These are phyloP conservation scores for Nothura maculosa DNA, from an alignment of 2,797 vertebrate genomes.

Conservation along the genomic window DNA sequence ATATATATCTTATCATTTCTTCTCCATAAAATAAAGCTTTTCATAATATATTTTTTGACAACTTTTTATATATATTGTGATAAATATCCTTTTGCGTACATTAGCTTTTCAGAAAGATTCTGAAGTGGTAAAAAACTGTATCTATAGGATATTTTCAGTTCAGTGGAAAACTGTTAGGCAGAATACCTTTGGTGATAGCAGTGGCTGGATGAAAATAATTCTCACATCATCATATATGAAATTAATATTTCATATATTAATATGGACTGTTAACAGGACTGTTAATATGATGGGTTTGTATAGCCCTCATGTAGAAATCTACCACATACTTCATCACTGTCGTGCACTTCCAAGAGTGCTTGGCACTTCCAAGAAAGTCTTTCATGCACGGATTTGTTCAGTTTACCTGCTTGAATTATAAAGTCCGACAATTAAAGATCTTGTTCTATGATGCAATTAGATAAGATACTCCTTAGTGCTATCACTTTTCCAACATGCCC, in stretches of 20 bases:
- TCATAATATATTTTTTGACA: not conserved
- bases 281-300: not conserved
- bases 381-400: not conserved
- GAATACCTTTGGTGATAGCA: not conserved
- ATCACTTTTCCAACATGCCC: not conserved
- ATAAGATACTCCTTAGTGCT: accelerated
- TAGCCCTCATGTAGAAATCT: not conserved
- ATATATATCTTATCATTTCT: not conserved
- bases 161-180: not conserved
- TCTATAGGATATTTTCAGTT: not conserved
- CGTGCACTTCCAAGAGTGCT: not conserved
- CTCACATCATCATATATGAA: not conserved
- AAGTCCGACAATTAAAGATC: not conserved
- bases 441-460: not conserved
- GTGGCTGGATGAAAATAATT: accelerated
- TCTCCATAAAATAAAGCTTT: not conserved
- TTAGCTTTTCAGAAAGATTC: not conserved
- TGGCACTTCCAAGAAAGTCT: not conserved
- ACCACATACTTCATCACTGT: not conserved
- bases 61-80: not conserved
- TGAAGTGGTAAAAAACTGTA: not conserved
- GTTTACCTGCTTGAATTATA: not conserved
- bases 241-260: too few species aligned
- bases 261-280: too few species aligned
- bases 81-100: not conserved